phyloP scores from a whole-genome alignment of 2,113 vertebrate genomes.

The Xenopus laevis region DNA sequence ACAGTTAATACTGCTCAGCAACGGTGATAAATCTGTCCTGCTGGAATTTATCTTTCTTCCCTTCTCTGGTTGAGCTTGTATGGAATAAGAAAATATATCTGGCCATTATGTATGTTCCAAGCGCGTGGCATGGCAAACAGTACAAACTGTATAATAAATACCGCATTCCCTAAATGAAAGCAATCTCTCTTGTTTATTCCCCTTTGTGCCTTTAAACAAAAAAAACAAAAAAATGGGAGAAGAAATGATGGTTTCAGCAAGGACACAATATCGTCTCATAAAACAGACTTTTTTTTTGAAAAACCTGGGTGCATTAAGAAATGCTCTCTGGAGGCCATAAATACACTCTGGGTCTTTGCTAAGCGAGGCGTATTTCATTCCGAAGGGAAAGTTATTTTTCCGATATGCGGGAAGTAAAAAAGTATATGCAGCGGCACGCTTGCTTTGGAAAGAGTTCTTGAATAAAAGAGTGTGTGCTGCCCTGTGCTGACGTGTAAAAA shows the following conservation, averaged over 20 bases:
- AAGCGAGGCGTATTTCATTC: neutral
- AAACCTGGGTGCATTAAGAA: slow-evolving; percentile 3
- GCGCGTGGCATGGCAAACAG: neutral
- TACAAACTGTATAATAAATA: slow-evolving; percentile 13
- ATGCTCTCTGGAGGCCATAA: slow-evolving; percentile 7
- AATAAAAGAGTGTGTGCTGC: neutral
- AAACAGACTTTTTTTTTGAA: slow-evolving; percentile 18
- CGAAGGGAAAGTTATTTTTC: slow-evolving; percentile 7
- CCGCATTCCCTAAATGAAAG: slow-evolving; percentile 10
- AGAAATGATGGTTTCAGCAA: slow-evolving; percentile 12
- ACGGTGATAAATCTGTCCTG: neutral
- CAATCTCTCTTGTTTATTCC: slow-evolving; percentile 29
- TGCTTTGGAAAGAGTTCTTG: neutral
- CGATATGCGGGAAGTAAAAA: neutral
- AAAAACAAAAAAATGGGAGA: slow-evolving; percentile 18
- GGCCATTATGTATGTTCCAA: neutral
- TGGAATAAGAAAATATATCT: slow-evolving; percentile 5
- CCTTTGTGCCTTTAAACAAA: slow-evolving; percentile 10
- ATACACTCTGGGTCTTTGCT: neutral
- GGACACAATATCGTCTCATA: slow-evolving; percentile 22
- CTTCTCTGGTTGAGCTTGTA: neutral
- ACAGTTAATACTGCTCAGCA: neutral
- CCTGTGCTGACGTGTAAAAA: no score
- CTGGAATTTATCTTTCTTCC: neutral
- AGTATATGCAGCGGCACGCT: neutral